Conservation (phyloP, 2,113 vertebrate genomes). For the Oreotrochilus melanogaster region DNA sequence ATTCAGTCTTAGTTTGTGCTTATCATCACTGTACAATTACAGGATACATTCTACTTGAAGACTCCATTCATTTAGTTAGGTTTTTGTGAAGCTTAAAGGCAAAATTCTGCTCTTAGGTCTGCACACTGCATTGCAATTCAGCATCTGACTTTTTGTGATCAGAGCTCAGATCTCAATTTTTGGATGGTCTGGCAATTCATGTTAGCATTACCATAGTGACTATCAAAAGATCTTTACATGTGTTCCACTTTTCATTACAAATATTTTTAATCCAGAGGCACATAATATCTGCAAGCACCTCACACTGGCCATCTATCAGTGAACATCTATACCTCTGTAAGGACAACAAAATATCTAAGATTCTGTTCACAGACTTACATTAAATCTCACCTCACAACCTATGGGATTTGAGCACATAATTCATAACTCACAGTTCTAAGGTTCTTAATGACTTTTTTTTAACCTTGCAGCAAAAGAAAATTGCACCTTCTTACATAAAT, state of each 20-base stretch:
- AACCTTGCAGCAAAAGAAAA: not conserved
- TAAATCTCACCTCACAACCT: not conserved
- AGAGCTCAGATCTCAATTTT: not conserved
- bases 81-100: not conserved
- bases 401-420: not conserved
- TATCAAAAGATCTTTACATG: not conserved
- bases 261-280: not conserved
- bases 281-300: not conserved
- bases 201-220: not conserved
- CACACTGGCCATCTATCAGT: not conserved
- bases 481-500: too few relatives aligned
- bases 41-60: not conserved
- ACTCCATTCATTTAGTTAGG: not conserved
- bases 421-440: not conserved
- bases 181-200: not conserved
- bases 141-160: not conserved
- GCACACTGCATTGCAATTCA: not conserved
- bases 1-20: not conserved
- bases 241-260: not conserved
- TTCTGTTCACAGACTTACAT: not conserved
- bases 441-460: not conserved
- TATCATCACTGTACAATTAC: not conserved
- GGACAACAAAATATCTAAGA: not conserved
- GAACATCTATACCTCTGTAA: not conserved
- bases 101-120: not conserved